Percentiles rank a stretch among this genome's conserved stretches.
These are phyloP conservation scores for Cathartes aura DNA, from an alignment of 2,113 vertebrate species.

Conservation along the genomic window DNA sequence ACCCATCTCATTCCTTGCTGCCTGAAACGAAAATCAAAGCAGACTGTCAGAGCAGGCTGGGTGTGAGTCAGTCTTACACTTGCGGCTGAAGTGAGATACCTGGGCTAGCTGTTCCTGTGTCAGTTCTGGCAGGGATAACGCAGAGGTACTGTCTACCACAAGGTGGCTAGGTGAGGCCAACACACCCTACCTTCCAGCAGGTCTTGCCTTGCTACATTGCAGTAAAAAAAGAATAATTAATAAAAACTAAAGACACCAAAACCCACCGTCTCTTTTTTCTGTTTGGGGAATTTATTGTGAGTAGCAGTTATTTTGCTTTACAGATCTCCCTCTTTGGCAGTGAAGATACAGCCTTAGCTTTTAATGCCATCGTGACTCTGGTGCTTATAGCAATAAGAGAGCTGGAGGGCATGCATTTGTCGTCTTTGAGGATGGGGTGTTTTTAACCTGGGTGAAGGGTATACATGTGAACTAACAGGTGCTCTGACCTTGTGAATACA, in stretches of 20 bases:
- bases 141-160: neutral
- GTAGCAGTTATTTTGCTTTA: neutral
- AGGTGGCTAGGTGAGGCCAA: slow-evolving; percentile 20
- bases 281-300: neutral
- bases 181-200: neutral
- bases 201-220: neutral
- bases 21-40: neutral
- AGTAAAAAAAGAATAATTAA: neutral
- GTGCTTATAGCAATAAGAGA: neutral
- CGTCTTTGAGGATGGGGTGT: neutral
- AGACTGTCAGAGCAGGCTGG: neutral
- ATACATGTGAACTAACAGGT: neutral
- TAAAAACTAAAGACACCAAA: neutral
- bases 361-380: neutral
- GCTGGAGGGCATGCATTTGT: neutral
- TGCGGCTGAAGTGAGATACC: neutral
- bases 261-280: neutral
- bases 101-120: neutral
- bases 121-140: neutral
- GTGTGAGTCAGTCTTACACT: neutral
- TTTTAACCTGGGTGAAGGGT: neutral
- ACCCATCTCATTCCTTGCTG: neutral
- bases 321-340: neutral
- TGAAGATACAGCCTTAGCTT: neutral
- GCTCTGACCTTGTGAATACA: neutral